A percentile compares a stretch with the other conserved stretches of the same genome.
Evolutionary conservation across 2,888 invertebrate species (phyloP).

Genomic region (Chymomyza caudatula): DNA sequence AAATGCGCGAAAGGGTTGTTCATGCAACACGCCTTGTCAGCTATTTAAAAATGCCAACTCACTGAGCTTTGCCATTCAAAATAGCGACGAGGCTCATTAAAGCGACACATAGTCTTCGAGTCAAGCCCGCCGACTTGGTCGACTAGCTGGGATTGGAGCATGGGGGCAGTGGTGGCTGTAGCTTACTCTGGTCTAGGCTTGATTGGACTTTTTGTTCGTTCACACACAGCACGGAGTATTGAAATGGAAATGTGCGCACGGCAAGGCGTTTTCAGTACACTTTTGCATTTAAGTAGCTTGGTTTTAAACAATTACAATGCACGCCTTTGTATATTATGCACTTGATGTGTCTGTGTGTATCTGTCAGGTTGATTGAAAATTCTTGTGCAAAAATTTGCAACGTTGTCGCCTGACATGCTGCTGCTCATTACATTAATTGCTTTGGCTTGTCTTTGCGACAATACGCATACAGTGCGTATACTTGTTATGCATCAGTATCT

Average conservation of each 20-base stretch:
- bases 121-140: background rate
- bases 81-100: background rate
- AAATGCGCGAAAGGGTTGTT: conserved; percentile 7
- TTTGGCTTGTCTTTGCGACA: conserved; percentile 67
- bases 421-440: conserved; percentile 72
- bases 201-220: conserved; percentile 66
- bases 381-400: conserved; percentile 65
- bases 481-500: conserved; percentile 63
- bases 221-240: background rate
- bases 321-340: conserved; percentile 59
- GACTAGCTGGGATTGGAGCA: background rate
- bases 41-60: conserved; percentile 4
- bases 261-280: conserved; percentile 9
- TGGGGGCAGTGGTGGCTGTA: background rate
- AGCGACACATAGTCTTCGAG: background rate
- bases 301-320: conserved; percentile 66
- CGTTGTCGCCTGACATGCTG: conserved; percentile 55
- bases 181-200: background rate
- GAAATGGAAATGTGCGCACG: background rate
- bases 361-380: conserved; percentile 61
- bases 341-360: conserved; percentile 34
- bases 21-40: background rate
- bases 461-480: conserved; percentile 59
- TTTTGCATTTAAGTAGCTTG: conserved; percentile 65
- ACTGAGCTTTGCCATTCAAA: background rate